phyloP scores from a whole-genome alignment of 1,140 invertebrate species.

The Drosophila bocki region DNA sequence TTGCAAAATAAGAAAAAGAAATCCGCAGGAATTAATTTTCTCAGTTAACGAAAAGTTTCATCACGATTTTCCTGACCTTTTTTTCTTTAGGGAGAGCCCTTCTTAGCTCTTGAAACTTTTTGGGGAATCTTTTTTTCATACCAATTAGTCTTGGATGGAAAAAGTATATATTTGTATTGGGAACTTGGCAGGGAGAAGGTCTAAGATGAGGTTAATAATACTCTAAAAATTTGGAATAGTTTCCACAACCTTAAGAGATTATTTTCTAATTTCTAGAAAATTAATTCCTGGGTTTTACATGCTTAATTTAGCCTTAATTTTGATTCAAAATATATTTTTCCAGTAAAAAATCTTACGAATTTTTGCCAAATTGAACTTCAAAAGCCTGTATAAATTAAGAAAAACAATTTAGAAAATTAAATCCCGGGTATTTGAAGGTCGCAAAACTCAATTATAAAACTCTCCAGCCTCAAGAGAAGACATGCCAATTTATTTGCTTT shows the following conservation, averaged over 20 bases:
- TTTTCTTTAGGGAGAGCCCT: conserved; percentile 18
- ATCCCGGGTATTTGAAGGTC: not conserved
- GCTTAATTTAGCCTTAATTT: too few relatives aligned
- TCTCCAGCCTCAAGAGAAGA: not conserved
- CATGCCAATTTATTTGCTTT: not conserved
- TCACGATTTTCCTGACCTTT: conserved; percentile 19
- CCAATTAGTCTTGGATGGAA: not conserved
- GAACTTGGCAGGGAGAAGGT: not conserved
- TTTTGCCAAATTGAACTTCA: too few relatives aligned
- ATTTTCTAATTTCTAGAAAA: too few relatives aligned
- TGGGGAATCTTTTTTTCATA: conserved; percentile 11
- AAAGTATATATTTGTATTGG: not conserved
- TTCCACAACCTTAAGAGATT: too few relatives aligned
- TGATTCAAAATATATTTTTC: too few relatives aligned
- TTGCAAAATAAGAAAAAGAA: not conserved
- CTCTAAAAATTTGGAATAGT: too few relatives aligned
- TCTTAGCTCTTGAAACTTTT: conserved; percentile 45
- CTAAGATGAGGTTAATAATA: too few relatives aligned
- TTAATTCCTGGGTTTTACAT: too few relatives aligned
- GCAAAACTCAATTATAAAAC: not conserved
- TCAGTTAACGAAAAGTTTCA: conserved; percentile 13
- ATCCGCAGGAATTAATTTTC: conserved; percentile 45
- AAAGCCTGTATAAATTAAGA: too few relatives aligned
- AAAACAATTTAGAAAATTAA: too few relatives aligned
- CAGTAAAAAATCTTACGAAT: too few relatives aligned